Evolutionary conservation across 2,888 invertebrate species (phyloP).

Genomic region (Ormyrus nitidulus): DNA sequence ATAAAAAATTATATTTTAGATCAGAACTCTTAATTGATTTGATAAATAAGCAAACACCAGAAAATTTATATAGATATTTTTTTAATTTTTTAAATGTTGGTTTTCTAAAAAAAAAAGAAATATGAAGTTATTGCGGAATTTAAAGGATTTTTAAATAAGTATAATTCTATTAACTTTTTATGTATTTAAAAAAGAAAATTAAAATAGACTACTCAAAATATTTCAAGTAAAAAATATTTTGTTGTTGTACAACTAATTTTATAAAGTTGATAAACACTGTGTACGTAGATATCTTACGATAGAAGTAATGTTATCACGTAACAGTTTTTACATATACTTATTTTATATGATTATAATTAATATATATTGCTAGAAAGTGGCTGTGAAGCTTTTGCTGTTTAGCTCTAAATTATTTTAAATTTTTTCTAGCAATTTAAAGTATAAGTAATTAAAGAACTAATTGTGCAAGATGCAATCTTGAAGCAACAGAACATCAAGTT

Average conservation of each 20-base stretch:
- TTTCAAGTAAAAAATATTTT: neutral
- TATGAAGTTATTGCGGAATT: neutral
- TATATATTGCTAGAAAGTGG: conserved; percentile 35
- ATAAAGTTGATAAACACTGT: no score
- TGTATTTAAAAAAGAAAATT: neutral
- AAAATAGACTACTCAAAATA: neutral
- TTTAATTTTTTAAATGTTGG: conserved; percentile 23
- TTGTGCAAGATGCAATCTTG: conserved; percentile 34
- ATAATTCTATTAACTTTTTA: neutral
- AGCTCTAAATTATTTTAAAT: conserved; percentile 25
- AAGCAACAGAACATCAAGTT: conserved; percentile 41
- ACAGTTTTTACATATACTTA: no score
- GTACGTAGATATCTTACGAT: neutral
- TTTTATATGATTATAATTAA: neutral
- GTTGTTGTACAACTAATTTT: no score
- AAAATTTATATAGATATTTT: conserved; percentile 17
- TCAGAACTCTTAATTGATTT: conserved; percentile 13
- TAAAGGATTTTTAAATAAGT: neutral
- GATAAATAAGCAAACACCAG: conserved; percentile 37
- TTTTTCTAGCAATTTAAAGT: conserved; percentile 17
- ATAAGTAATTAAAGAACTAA: conserved; percentile 35
- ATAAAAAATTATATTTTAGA: conserved; percentile 8
- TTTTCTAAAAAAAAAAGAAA: no score
- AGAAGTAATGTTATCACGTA: neutral
- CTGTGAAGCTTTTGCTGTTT: conserved; percentile 51